Conservation (phyloP, 2,113 vertebrate genomes). For the Lophotis ruficrista region DNA sequence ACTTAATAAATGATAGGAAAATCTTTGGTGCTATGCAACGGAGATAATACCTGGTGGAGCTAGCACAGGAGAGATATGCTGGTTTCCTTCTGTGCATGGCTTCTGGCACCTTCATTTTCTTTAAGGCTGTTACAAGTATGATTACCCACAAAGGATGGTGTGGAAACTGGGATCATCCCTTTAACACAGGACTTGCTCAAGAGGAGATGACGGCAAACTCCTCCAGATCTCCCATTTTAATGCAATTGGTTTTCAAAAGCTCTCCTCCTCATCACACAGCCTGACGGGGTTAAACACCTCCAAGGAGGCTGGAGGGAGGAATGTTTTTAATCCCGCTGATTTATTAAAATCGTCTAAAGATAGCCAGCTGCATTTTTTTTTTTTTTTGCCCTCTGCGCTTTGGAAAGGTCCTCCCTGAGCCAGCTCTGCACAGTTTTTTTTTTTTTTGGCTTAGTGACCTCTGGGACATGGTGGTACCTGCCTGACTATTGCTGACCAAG, state of each 20-base stretch:
- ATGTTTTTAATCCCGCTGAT: constrained; percentile 60
- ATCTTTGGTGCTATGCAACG: not conserved
- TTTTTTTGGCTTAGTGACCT: not conserved
- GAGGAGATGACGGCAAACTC: not conserved
- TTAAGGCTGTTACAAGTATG: not conserved
- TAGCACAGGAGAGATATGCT: not conserved
- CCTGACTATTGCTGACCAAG: not conserved
- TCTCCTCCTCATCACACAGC: constrained; percentile 1
- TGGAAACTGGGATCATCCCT: not conserved
- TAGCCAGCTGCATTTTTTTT: constrained; percentile 68
- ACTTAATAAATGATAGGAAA: not conserved
- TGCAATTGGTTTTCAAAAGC: not conserved
- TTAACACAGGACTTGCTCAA: not conserved
- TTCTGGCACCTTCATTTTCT: not conserved
- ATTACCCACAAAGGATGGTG: not conserved
- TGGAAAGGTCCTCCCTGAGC: not conserved
- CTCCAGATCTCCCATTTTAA: not conserved
- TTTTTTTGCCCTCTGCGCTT: constrained; percentile 40
- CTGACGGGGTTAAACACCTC: not conserved
- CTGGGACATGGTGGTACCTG: not conserved
- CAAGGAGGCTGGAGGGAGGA: constrained; percentile 54
- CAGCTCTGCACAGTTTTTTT: not conserved
- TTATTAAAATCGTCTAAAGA: constrained; percentile 75
- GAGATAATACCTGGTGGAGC: not conserved
- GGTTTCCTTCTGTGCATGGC: not conserved